These are phyloP conservation scores for Eleutherodactylus coqui DNA, from an alignment of 2,797 vertebrate species.

Conservation along the genomic window DNA sequence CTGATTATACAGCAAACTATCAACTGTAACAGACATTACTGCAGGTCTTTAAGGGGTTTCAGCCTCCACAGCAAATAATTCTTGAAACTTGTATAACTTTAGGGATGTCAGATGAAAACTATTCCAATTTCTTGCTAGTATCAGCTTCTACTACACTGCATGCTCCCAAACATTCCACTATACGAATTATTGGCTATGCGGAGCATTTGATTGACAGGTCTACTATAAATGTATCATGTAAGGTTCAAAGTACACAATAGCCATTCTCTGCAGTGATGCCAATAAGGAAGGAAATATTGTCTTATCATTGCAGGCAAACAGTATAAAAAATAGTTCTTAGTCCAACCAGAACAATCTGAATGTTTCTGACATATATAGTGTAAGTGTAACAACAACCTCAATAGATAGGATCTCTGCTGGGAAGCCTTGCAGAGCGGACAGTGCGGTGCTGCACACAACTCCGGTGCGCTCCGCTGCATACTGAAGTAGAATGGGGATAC, in stretches of 20 bases:
- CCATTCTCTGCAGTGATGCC: not conserved
- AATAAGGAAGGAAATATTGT: not conserved
- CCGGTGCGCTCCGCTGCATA: constrained; percentile 62
- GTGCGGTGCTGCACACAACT: rapidly evolving
- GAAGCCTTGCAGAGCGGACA: constrained; percentile 67
- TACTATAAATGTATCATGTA: not conserved
- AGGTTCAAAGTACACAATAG: not conserved
- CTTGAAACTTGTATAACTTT: not conserved
- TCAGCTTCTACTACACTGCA: not conserved
- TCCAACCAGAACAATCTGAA: not conserved
- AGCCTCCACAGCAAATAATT: not conserved
- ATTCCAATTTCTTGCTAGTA: not conserved
- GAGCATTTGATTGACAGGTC: not conserved
- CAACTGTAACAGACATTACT: not conserved
- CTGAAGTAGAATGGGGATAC: constrained; percentile 68
- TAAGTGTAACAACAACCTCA: constrained; percentile 24
- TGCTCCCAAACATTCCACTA: not conserved
- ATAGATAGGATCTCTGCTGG: constrained; percentile 40
- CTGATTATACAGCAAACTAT: too few relatives aligned
- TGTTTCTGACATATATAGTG: not conserved
- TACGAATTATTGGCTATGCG: too few relatives aligned
- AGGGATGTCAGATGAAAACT: not conserved
- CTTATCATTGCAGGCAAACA: not conserved
- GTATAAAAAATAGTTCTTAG: not conserved
- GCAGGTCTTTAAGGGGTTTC: not conserved